Conservation (phyloP, 2,113 vertebrate genomes). For the Hassar affinis region DNA sequence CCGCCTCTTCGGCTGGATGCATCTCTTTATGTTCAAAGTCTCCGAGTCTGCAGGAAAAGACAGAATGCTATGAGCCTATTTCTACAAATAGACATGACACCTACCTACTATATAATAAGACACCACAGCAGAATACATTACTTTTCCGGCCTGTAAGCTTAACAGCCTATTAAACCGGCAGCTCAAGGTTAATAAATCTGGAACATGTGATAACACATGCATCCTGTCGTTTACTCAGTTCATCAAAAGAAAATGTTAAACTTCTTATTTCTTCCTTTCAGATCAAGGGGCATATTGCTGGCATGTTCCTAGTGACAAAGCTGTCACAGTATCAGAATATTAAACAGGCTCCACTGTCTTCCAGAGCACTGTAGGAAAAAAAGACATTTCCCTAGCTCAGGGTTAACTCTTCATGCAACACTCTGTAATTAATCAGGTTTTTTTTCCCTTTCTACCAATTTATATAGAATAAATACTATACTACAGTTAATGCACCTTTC, state of each 20-base stretch:
- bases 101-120: not conserved
- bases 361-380: conserved; percentile 17
- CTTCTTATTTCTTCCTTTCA: not conserved
- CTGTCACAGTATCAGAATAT: conserved; percentile 30
- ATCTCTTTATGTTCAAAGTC: conserved; percentile 63
- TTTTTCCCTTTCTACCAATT: not conserved
- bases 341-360: conserved; percentile 23
- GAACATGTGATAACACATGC: not conserved
- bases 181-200: not conserved
- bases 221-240: not conserved
- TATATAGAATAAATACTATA: not conserved
- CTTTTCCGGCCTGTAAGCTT: too few relatives aligned
- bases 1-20: conserved; percentile 63
- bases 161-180: not conserved
- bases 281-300: not conserved
- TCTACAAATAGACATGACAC: not conserved
- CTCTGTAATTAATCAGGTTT: too few relatives aligned
- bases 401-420: not conserved
- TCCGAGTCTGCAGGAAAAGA: conserved; percentile 46
- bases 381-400: conserved; percentile 1
- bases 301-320: conserved; percentile 6
- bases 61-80: not conserved
- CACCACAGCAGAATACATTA: not conserved
- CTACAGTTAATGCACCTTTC: not conserved
- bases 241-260: not conserved